Percentiles rank a stretch among this genome's conserved stretches.
phyloP scores from a whole-genome alignment of 92 coral and sea anemone species.

The Paramuricea clavata region DNA sequence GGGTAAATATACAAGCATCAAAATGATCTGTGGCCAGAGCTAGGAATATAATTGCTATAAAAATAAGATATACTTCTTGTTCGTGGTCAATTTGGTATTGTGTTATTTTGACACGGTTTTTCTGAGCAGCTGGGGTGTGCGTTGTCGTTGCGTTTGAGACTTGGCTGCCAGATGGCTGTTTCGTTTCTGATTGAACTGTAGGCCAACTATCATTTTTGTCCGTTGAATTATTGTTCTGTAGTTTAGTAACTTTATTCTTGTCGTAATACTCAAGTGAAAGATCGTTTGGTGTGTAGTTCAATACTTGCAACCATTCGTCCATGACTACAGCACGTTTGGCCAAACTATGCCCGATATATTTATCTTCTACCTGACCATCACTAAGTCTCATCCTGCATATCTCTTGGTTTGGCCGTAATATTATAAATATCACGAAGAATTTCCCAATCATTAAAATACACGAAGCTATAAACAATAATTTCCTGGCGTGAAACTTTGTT shows the following conservation, averaged over 20 bases:
- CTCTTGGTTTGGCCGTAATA: background rate
- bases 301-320: background rate
- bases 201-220: background rate
- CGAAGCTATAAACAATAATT: conserved; percentile 65
- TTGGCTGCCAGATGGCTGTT: background rate
- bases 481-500: conserved; percentile 76
- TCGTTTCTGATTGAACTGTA: background rate
- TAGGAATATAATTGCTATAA: background rate
- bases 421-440: conserved; percentile 1
- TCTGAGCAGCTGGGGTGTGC: background rate
- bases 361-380: background rate
- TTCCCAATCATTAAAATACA: conserved; percentile 17
- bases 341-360: background rate
- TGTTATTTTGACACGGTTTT: background rate
- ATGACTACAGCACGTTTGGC: background rate
- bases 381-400: background rate
- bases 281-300: background rate
- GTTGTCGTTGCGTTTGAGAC: background rate
- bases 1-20: conserved; percentile 3
- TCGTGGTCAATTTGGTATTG: conserved; percentile 4
- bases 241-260: background rate
- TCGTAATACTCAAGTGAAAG: background rate
- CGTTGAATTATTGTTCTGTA: background rate
- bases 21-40: background rate
- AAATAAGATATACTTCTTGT: conserved; percentile 7